phyloP scores from a whole-genome alignment of 2,797 vertebrate species.

The Anas acuta region DNA sequence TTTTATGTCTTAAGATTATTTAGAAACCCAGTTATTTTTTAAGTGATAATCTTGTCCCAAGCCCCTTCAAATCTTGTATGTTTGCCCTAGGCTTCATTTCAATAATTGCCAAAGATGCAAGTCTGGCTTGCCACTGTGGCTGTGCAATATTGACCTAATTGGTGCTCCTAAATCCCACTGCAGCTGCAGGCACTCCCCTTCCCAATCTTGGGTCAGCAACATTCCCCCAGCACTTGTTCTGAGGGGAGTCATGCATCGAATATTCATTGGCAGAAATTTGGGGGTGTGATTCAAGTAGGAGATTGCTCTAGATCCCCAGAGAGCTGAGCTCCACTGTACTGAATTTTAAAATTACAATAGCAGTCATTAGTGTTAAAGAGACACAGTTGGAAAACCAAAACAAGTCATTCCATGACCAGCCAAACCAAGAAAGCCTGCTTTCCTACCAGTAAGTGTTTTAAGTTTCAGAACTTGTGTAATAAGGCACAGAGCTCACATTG shows the following conservation, averaged over 20 bases:
- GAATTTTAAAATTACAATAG: not conserved
- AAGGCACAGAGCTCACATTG: not conserved
- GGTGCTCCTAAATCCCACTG: not conserved
- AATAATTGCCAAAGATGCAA: not conserved
- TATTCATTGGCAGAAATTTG: not conserved
- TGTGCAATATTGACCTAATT: not conserved
- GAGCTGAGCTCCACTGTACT: not conserved
- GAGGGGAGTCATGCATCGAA: not conserved
- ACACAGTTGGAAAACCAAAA: not conserved
- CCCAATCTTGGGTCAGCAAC: not conserved
- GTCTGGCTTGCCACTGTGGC: not conserved
- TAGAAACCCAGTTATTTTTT: not conserved
- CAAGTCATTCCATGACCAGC: not conserved
- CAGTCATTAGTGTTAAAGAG: not conserved
- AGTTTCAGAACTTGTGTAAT: not conserved
- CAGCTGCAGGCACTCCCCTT: not conserved
- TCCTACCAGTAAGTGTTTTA: not conserved
- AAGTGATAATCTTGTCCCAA: not conserved
- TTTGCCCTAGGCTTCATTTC: not conserved
- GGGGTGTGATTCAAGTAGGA: not conserved
- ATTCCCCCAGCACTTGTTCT: not conserved
- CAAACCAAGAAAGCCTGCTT: not conserved
- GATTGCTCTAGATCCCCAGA: not conserved
- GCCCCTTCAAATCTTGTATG: fast-evolving
- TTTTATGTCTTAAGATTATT: not conserved